Evolutionary conservation across 2,888 invertebrate species (phyloP).

Genomic region (Cephus pygmeus): DNA sequence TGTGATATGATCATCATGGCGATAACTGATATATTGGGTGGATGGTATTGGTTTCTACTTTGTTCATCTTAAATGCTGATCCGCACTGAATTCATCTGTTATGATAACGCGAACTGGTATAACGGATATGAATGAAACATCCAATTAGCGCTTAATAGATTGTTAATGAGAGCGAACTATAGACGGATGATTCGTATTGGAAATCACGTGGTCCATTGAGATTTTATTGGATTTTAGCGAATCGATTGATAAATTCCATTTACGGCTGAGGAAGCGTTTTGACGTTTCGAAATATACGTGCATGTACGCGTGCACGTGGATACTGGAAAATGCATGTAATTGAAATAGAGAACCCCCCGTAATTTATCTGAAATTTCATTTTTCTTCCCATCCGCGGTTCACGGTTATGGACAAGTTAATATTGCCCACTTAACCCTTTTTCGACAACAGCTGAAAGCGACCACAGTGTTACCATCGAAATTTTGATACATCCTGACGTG

Average conservation of each 20-base stretch:
- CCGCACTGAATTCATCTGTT: background rate
- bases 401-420: background rate
- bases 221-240: background rate
- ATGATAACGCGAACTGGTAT: background rate
- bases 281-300: background rate
- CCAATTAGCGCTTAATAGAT: background rate
- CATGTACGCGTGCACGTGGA: background rate
- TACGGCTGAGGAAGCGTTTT: background rate
- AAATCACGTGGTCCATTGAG: slow-evolving; percentile 13
- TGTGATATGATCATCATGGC: too few relatives aligned
- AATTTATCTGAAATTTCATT: background rate
- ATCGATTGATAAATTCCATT: background rate
- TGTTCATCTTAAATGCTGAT: background rate
- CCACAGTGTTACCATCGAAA: too few relatives aligned
- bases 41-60: background rate
- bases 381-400: background rate
- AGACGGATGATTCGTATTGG: background rate
- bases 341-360: background rate
- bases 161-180: background rate
- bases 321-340: background rate
- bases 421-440: background rate
- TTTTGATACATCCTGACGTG: too few relatives aligned
- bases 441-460: too few relatives aligned
- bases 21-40: background rate
- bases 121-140: background rate